A percentile compares a stretch with the other conserved stretches of the same genome.
phyloP scores from a whole-genome alignment of 2,888 invertebrate species.

The Stictocephala bisonia region DNA sequence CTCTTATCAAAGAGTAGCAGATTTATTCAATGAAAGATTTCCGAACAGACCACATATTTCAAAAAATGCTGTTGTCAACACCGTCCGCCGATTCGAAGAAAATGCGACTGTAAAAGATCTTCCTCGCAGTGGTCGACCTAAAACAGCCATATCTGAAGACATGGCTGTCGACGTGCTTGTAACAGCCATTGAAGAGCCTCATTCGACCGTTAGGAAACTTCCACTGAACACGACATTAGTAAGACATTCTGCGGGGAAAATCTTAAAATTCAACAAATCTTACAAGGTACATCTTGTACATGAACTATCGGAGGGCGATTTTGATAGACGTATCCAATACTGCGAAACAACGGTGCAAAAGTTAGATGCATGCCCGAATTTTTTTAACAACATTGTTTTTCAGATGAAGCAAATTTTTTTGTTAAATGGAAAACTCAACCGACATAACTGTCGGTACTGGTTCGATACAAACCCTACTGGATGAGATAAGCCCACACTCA shows the following conservation, averaged over 20 bases:
- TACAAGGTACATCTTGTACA: constrained; percentile 5
- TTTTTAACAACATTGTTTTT: background rate
- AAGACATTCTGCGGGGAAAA: background rate
- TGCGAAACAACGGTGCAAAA: constrained; percentile 2
- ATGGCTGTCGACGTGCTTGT: background rate
- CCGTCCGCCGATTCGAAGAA: constrained; percentile 11
- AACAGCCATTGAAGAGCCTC: background rate
- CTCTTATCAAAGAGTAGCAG: background rate
- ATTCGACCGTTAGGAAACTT: background rate
- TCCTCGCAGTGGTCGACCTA: background rate
- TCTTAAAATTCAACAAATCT: constrained; percentile 1
- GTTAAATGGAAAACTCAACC: background rate
- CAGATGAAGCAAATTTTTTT: background rate
- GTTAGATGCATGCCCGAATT: constrained; percentile 1
- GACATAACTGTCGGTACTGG: background rate
- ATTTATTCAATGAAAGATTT: constrained; percentile 14
- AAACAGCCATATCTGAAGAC: background rate
- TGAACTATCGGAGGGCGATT: background rate
- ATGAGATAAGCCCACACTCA: background rate
- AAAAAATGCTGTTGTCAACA: constrained; percentile 4
- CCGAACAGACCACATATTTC: background rate
- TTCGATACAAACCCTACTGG: background rate
- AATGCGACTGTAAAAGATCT: background rate
- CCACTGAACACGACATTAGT: background rate
- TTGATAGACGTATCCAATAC: too few relatives aligned